Base-by-base conservation (phyloP, 2,888 invertebrate genomes). In the Macropis europaea region DNA sequence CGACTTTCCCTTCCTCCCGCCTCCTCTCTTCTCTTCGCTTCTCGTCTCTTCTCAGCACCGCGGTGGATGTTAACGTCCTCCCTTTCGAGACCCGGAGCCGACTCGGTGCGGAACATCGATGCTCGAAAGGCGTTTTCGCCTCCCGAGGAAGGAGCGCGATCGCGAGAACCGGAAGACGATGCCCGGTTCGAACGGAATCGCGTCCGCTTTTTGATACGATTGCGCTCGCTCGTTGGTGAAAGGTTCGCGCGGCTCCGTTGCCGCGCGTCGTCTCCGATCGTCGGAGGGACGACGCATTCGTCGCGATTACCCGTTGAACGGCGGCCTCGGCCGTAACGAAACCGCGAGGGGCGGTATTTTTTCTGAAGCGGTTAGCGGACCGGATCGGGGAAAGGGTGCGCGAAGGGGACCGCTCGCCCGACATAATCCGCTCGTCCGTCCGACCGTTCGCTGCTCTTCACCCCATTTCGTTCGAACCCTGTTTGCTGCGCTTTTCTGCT, bases 341-440 rank as follows among this genome's bases (percentile, higher is more conserved):
- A 45, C n/a, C 50, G 26, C 6, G 42, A n/a, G n/a, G n/a, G n/a
- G n/a, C n/a, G n/a, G n/a, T n/a, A n/a, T n/a, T n/a, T n/a, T n/a
- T n/a, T n/a, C n/a, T n/a, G n/a, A n/a, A n/a, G n/a, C n/a, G n/a
- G n/a, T n/a, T n/a, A n/a, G n/a, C n/a, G n/a, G n/a, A n/a, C n/a
- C n/a, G n/a, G n/a, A n/a, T n/a, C 19, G 17, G 34, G 22, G 47
- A 7, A 42, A 24, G 28, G 19, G 50, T 22, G 28, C 11, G n/a
- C 17, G 40, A 52, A 47, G 36, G 64, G 59, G 62, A 61, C 69
- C 77, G 73, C 69, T 77, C 61, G 69, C 69, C 66, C 67, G 73
- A 60, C 48, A 63, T 66, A 70, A 77, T 76, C 64, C 60, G 50
- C 24, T 53, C 34, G 48, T 68, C 60, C 62, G 68, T 56, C 64